Conservation (phyloP, 1,140 invertebrate species). For the Drosophila athabasca region DNA sequence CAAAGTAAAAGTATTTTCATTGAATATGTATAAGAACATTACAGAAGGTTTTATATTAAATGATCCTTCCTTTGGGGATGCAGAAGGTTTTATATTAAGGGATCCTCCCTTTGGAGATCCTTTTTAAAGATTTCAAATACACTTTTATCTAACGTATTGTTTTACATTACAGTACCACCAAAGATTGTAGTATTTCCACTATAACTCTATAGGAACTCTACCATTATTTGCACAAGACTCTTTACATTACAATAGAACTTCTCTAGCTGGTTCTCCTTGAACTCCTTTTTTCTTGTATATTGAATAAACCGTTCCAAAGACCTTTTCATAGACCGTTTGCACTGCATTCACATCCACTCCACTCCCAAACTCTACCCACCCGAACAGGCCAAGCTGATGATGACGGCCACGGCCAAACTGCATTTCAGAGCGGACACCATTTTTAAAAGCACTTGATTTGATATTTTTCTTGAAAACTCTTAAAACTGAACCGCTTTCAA, state of each 20-base stretch:
- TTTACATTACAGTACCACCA: too few species aligned
- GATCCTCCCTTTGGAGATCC: too few species aligned
- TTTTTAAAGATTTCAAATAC: too few species aligned
- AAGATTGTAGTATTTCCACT: too few species aligned
- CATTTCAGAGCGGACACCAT: conserved; percentile 76
- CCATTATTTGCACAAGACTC: too few species aligned
- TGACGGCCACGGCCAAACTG: conserved; percentile 73
- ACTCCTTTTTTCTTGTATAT: neutral
- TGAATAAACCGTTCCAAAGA: neutral
- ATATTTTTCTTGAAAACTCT: conserved; percentile 6
- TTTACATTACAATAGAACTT: neutral
- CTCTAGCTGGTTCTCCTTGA: neutral
- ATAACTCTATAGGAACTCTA: too few species aligned
- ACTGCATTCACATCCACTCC: neutral
- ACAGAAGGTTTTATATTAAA: too few species aligned
- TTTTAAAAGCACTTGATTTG: conserved; percentile 31
- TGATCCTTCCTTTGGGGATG: too few species aligned
- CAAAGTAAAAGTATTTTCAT: too few species aligned
- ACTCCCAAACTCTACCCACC: conserved; percentile 52
- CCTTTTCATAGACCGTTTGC: conserved; percentile 4
- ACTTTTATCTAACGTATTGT: too few species aligned
- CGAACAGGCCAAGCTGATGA: conserved; percentile 70
- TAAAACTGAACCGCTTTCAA: conserved; percentile 43
- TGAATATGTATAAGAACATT: too few species aligned
- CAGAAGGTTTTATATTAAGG: too few species aligned